Evolutionary conservation across 1,140 invertebrate genomes (phyloP).

Genomic region (Drosophila repletoides): DNA sequence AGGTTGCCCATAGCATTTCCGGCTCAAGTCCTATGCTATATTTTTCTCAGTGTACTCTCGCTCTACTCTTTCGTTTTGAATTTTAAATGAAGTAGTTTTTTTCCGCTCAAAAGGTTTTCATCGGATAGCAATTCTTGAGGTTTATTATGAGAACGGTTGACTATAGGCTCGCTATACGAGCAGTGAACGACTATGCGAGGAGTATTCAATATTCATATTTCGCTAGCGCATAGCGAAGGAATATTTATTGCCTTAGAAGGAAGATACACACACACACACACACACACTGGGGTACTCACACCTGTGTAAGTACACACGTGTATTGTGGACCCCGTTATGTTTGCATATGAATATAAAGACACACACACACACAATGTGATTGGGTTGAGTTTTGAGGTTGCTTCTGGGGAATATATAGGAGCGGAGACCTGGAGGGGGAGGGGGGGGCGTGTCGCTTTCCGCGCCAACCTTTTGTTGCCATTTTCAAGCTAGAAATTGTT

Average conservation of each 20-base stretch:
- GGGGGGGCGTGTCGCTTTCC: slow-evolving; percentile 13
- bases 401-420: not conserved
- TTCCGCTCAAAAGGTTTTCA: slow-evolving; percentile 20
- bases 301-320: not conserved
- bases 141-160: slow-evolving; percentile 40
- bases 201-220: slow-evolving; percentile 78
- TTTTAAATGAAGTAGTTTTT: slow-evolving; percentile 38
- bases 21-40: not conserved
- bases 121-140: slow-evolving; percentile 20
- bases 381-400: not conserved
- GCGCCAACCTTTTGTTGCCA: slow-evolving; percentile 42
- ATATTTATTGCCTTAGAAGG: slow-evolving; percentile 62
- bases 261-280: slow-evolving; percentile 19
- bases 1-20: too few species aligned
- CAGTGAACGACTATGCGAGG: too few species aligned
- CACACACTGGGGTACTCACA: slow-evolving; percentile 12
- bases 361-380: slow-evolving; percentile 18
- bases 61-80: slow-evolving; percentile 3
- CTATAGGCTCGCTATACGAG: too few species aligned
- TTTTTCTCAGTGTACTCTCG: slow-evolving; percentile 16
- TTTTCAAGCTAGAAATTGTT: slow-evolving; percentile 59
- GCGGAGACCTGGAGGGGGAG: not conserved
- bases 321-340: slow-evolving; percentile 6
- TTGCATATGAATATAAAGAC: slow-evolving; percentile 21
- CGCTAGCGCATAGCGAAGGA: slow-evolving; percentile 31